A percentile compares a stretch with the other conserved stretches of the same genome.
phyloP scores from a whole-genome alignment of 2,797 vertebrate species.

The Eidolon dupreanum region DNA sequence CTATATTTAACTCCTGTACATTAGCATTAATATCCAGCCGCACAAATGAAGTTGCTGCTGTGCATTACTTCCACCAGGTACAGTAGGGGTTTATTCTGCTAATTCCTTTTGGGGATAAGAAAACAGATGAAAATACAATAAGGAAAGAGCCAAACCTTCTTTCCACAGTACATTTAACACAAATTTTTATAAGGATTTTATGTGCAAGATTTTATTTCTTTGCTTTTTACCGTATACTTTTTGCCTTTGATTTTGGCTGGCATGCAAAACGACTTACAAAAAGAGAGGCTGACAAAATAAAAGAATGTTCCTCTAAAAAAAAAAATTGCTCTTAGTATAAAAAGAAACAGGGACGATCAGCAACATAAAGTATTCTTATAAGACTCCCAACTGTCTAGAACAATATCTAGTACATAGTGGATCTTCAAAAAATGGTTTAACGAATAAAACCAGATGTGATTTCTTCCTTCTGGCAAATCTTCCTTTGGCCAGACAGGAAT shows the following conservation, averaged over 20 bases:
- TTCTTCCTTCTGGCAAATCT: background rate
- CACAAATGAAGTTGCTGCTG: constrained; percentile 35
- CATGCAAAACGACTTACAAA: background rate
- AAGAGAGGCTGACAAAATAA: constrained; percentile 8
- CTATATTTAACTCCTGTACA: constrained; percentile 71
- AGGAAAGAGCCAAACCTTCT: background rate
- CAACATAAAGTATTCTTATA: background rate
- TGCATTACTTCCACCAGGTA: constrained; percentile 67
- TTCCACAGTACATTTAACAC: background rate
- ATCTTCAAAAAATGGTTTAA: background rate
- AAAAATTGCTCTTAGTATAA: background rate
- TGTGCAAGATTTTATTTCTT: constrained; percentile 17
- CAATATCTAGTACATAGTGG: background rate
- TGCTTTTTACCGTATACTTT: background rate
- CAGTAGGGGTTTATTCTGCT: constrained; percentile 24
- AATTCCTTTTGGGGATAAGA: constrained; percentile 24
- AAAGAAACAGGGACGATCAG: background rate
- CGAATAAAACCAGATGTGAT: background rate
- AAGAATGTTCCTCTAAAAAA: background rate
- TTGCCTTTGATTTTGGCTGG: constrained; percentile 35
- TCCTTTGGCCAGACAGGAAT: background rate
- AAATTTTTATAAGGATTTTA: background rate
- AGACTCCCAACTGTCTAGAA: background rate
- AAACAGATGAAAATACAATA: constrained; percentile 7
- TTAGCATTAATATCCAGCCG: constrained; percentile 65